Evolutionary conservation across 2,888 invertebrate genomes (phyloP).

Genomic region (Calameuta filiformis): DNA sequence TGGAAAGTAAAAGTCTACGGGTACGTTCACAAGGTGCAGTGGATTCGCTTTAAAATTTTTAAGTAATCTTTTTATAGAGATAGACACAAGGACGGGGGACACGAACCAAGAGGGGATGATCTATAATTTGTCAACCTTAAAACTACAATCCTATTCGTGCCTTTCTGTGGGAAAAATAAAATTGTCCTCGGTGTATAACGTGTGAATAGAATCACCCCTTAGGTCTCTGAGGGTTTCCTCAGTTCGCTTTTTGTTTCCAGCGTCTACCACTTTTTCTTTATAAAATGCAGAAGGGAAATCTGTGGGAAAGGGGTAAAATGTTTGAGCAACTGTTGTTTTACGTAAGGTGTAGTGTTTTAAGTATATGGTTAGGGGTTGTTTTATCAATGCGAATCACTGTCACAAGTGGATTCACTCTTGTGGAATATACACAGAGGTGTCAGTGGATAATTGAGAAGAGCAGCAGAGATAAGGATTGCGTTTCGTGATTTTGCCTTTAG

Average conservation of each 20-base stretch:
- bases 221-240: not conserved
- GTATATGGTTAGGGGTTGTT: not conserved
- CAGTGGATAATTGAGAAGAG: not conserved
- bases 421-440: not conserved
- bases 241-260: not conserved
- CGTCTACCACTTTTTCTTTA: not conserved
- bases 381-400: not conserved
- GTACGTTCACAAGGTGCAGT: slow-evolving; percentile 21
- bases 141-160: not conserved
- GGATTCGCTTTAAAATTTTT: not conserved
- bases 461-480: not conserved
- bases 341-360: not conserved
- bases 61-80: not conserved
- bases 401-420: not conserved
- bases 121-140: not conserved
- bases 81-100: not conserved
- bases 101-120: not conserved
- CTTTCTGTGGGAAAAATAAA: not conserved
- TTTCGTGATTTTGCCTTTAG: not conserved
- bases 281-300: not conserved
- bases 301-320: not conserved
- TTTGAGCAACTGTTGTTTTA: not conserved
- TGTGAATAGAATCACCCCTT: not conserved
- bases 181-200: not conserved
- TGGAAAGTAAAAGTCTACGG: slow-evolving; percentile 44